Conservation (phyloP, 2,888 invertebrate genomes). For the Erpobdella octoculata region DNA sequence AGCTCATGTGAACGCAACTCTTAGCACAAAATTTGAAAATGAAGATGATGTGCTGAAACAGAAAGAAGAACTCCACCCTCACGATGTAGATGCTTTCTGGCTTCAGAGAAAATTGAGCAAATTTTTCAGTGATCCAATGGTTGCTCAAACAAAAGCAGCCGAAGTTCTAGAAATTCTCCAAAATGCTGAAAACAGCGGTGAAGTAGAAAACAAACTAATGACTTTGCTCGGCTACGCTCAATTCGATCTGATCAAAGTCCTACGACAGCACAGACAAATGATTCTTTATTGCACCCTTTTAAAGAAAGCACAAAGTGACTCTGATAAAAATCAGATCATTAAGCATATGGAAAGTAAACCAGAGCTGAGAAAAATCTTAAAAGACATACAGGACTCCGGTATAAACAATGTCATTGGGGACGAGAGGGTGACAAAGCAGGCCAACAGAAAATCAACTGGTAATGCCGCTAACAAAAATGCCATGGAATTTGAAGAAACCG, state of each 20-base stretch:
- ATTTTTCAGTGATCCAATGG: conserved; percentile 90
- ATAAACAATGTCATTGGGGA: conserved; percentile 51
- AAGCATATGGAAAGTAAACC: conserved; percentile 82
- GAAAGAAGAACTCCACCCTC: conserved; percentile 64
- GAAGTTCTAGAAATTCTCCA: conserved; percentile 80
- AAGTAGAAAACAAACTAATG: conserved; percentile 92
- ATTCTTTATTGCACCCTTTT: conserved; percentile 90
- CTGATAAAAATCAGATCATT: conserved; percentile 75
- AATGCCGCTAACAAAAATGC: conserved; percentile 46
- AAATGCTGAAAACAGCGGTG: conserved; percentile 85
- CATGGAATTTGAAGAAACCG: conserved; percentile 44
- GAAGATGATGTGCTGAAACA: conserved; percentile 57
- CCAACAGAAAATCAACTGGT: conserved; percentile 45
- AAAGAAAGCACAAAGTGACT: conserved; percentile 86
- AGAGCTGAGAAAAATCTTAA: conserved; percentile 70
- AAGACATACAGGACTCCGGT: conserved; percentile 64
- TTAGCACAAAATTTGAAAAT: conserved; percentile 38
- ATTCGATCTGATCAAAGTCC: conserved; percentile 89
- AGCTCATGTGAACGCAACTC: conserved; percentile 43
- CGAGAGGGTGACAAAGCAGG: conserved; percentile 54
- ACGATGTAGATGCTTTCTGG: conserved; percentile 99
- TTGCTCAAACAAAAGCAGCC: conserved; percentile 72
- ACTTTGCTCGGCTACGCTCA: conserved; percentile 85
- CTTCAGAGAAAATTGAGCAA: conserved; percentile 85
- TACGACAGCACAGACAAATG: conserved; percentile 67